Evolutionary conservation across 2,797 vertebrate genomes (phyloP).

Genomic region (Girardinus metallicus): DNA sequence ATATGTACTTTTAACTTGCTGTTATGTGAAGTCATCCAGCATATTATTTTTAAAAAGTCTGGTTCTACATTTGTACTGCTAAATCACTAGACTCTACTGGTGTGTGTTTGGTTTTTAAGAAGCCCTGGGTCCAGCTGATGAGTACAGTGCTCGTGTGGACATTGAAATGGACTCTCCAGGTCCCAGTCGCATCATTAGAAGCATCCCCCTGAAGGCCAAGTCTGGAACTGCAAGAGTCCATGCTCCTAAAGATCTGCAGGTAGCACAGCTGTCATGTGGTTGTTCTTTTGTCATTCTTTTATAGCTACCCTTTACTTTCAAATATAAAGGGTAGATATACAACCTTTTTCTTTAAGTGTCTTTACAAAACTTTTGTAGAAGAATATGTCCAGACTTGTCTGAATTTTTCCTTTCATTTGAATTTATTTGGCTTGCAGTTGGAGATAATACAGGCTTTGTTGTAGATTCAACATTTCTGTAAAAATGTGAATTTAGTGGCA

Average conservation of each 20-base stretch:
- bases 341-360: neutral
- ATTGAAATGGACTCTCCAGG: conserved; percentile 94
- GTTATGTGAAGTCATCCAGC: neutral
- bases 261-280: conserved; percentile 56
- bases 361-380: neutral
- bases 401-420: neutral
- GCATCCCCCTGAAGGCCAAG: conserved; percentile 87
- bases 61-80: neutral
- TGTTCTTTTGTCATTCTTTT: neutral
- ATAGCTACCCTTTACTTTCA: no score
- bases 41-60: neutral
- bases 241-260: conserved; percentile 92
- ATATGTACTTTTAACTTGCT: neutral
- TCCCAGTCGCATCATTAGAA: conserved; percentile 87
- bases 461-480: neutral
- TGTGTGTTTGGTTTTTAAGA: conserved; percentile 66
- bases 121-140: conserved; percentile 86
- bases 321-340: neutral
- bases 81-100: neutral
- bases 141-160: conserved; percentile 89
- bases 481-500: conserved; percentile 4
- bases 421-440: neutral
- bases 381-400: neutral
- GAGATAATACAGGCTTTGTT: neutral
- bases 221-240: conserved; percentile 91